phyloP scores from a whole-genome alignment of 23 tunicate genomes.

The Oikopleura dioica region DNA sequence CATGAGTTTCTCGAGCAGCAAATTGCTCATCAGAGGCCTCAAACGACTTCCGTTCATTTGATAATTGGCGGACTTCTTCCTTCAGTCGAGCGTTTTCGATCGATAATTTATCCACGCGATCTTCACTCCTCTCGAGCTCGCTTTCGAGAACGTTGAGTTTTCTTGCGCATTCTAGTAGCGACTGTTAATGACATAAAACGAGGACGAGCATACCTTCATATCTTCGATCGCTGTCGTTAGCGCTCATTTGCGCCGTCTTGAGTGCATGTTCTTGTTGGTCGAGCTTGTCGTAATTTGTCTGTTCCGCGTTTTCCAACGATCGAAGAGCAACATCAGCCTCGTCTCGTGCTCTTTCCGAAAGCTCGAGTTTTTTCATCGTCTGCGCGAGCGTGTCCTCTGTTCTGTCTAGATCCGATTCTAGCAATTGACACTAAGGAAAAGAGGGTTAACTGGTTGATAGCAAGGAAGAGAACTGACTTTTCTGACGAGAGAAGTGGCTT shows the following conservation, averaged over 20 bases:
- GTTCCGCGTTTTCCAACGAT: constrained; percentile 4
- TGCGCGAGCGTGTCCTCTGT: neutral
- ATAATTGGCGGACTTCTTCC: neutral
- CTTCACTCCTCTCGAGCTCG: neutral
- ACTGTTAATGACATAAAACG: neutral
- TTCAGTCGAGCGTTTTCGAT: neutral
- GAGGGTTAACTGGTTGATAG: neutral
- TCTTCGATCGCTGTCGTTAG: neutral
- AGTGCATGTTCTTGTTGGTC: constrained; percentile 11
- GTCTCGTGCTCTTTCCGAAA: neutral
- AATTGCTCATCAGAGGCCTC: constrained; percentile 12
- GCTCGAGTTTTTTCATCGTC: neutral
- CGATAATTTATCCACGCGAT: neutral
- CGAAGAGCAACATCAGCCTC: neutral
- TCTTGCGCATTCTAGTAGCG: neutral
- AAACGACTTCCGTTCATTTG: neutral
- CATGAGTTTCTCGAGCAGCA: constrained; percentile 2
- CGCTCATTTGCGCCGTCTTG: constrained; percentile 2
- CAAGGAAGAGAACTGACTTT: neutral
- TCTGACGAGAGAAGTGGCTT: neutral
- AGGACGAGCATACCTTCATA: neutral
- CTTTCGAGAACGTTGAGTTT: constrained; percentile 3
- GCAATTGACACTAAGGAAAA: neutral
- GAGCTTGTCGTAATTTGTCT: neutral
- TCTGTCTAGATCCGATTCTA: neutral